phyloP scores from a whole-genome alignment of 2,888 invertebrate species.

The Troglohyphantes excavatus region DNA sequence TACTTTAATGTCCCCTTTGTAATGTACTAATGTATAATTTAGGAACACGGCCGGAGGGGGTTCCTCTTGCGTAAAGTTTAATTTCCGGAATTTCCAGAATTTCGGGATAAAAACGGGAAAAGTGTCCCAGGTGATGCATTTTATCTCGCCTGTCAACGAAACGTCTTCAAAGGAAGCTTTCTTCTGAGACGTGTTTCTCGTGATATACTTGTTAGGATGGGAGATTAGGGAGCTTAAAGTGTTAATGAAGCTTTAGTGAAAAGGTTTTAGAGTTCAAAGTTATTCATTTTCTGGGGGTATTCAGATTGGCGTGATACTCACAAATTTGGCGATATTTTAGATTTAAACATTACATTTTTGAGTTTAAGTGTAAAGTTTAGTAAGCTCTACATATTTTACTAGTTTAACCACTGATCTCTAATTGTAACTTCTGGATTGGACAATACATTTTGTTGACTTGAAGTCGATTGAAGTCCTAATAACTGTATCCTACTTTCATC shows the following conservation, averaged over 20 bases:
- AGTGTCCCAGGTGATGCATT: conserved; percentile 20
- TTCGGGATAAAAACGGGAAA: conserved; percentile 35
- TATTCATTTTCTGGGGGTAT: too few relatives aligned
- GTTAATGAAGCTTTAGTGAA: not conserved
- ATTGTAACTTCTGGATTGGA: too few relatives aligned
- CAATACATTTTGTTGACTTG: too few relatives aligned
- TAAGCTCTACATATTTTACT: too few relatives aligned
- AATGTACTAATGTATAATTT: conserved; percentile 21
- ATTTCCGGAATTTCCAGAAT: conserved; percentile 27
- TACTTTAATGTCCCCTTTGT: conserved; percentile 27
- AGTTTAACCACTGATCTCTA: too few relatives aligned
- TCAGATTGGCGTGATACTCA: too few relatives aligned
- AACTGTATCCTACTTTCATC: too few relatives aligned
- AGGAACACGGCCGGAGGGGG: not conserved
- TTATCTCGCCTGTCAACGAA: conserved; percentile 31
- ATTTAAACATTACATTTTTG: too few relatives aligned
- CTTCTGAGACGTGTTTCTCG: not conserved
- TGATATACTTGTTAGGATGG: not conserved
- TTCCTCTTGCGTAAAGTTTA: conserved; percentile 36
- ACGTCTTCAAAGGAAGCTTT: conserved; percentile 6
- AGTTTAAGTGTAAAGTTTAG: too few relatives aligned
- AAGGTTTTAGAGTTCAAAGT: too few relatives aligned
- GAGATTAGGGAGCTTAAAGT: conserved; percentile 30
- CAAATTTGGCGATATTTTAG: too few relatives aligned
- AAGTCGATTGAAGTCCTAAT: too few relatives aligned